Conservation (phyloP, 2,888 invertebrate species). For the Brenthis hecate region DNA sequence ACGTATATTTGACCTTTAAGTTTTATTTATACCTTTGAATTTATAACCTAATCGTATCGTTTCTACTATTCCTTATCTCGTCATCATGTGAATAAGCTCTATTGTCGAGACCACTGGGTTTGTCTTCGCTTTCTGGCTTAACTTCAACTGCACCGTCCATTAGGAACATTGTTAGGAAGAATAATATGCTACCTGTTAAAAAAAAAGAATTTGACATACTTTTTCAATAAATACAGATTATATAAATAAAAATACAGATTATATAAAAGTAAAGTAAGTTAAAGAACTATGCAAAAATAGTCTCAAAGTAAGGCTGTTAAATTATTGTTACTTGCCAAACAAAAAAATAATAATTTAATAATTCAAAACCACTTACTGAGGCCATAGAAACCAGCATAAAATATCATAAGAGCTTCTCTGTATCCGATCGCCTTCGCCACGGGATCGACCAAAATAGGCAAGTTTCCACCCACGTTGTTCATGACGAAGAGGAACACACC, state of each 20-base stretch:
- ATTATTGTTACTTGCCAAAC: background rate
- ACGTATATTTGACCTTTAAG: no score
- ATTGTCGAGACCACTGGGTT: slow-evolving; percentile 32
- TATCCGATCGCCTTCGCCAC: slow-evolving; percentile 91
- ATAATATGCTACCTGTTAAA: slow-evolving; percentile 88
- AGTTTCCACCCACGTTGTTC: slow-evolving; percentile 95
- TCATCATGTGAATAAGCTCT: slow-evolving; percentile 30
- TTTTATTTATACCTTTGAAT: background rate
- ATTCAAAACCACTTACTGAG: slow-evolving; percentile 85
- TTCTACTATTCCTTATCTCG: slow-evolving; percentile 26
- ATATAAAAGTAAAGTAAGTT: background rate
- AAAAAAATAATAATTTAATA: background rate
- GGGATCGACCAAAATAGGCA: slow-evolving; percentile 93
- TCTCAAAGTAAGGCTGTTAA: background rate
- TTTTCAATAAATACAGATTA: background rate
- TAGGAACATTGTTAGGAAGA: slow-evolving; percentile 90
- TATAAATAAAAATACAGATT: background rate
- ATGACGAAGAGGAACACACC: slow-evolving; percentile 95
- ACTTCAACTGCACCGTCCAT: slow-evolving; percentile 84
- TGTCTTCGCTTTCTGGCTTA: slow-evolving; percentile 20
- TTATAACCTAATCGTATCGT: slow-evolving; percentile 40
- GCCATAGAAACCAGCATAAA: slow-evolving; percentile 93
- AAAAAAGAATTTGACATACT: slow-evolving; percentile 22
- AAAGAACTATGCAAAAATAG: background rate
- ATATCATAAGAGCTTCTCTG: slow-evolving; percentile 91